phyloP scores from a whole-genome alignment of 2,888 invertebrate species.

The Stramonita haemastoma region DNA sequence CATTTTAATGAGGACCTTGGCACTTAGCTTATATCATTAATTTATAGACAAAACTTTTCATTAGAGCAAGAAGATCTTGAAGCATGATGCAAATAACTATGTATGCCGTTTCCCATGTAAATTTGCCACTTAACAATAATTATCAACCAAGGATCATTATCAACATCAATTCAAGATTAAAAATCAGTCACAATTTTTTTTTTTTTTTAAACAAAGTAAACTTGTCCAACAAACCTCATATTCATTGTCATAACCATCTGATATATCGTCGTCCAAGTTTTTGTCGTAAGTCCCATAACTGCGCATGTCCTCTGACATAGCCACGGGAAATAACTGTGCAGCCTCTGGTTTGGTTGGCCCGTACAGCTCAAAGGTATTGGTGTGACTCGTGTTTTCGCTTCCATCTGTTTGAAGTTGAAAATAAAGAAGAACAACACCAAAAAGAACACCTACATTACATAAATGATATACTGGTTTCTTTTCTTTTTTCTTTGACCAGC shows the following conservation, averaged over 20 bases:
- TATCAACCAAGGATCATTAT: background rate
- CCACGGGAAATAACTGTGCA: slow-evolving; percentile 63
- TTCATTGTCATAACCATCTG: slow-evolving; percentile 69
- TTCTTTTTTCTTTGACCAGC: background rate
- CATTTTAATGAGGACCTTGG: too few relatives aligned
- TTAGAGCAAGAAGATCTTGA: too few relatives aligned
- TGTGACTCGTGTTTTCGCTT: slow-evolving; percentile 84
- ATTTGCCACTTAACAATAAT: background rate
- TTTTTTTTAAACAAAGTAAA: too few relatives aligned
- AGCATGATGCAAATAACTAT: background rate
- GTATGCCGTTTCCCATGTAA: background rate
- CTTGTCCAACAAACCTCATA: slow-evolving; percentile 61
- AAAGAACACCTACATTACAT: background rate
- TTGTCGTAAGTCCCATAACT: slow-evolving; percentile 76
- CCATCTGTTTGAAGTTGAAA: slow-evolving; percentile 67
- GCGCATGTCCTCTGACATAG: slow-evolving; percentile 70
- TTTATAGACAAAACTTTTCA: too few relatives aligned
- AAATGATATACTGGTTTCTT: background rate
- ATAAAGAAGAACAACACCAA: background rate
- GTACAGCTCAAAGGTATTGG: slow-evolving; percentile 98
- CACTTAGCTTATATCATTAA: too few relatives aligned
- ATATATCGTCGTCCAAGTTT: slow-evolving; percentile 71
- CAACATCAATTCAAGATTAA: background rate
- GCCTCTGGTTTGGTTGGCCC: slow-evolving; percentile 62
- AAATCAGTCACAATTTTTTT: background rate